Base-by-base conservation (phyloP, 2,113 vertebrate genomes). In the Tachysurus vachellii region DNA sequence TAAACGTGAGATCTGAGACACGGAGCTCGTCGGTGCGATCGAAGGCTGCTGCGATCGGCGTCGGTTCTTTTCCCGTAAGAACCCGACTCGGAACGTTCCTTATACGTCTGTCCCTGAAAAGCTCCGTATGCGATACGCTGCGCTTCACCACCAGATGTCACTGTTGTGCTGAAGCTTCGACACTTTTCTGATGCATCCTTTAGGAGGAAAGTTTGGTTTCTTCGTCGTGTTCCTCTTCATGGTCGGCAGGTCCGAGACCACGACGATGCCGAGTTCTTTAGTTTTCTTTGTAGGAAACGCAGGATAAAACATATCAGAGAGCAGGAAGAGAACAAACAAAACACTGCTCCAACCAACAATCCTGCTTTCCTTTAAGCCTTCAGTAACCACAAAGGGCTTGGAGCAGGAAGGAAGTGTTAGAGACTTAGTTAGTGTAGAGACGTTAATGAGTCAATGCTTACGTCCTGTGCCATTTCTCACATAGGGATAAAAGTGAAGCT, bases 221-320 rank as follows among this genome's bases (percentile, higher is more conserved):
- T 12, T 13, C 56, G 5, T 57, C 56, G 1, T 50, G 47, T 73
- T 44, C 70, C 42, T 4, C 36, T 5, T 10, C 79, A 26, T 31
- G 56, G 79, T 61, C 36, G 79, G 28, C 23, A 14, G 73, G 44
- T 50, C 73, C 14, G 73, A n/a, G 12, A 26, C 11, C 11, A n/a
- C 4, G 13, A 26, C 6, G 5, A 10, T 9, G 12, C 21, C 44
- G 6, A 11, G 17, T 4, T 44, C 1, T 31, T 31, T 14, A 2
- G 17, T 19, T 19, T 79, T 88, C 1, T 50, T 50, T 84, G 87
- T 84, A 80, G 83, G 80, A 84, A 88, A 81, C 59, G 81, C 23
- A 84, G 86, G 80, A 90, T 86, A 54, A 86, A 87, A 80, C 86
- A 88, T 89, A 91, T 89, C 90, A 87, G 76, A 73, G 81, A 87